phyloP scores from a whole-genome alignment of 53 echinoderm and acorn worm genomes.

The Stichopus horrens region DNA sequence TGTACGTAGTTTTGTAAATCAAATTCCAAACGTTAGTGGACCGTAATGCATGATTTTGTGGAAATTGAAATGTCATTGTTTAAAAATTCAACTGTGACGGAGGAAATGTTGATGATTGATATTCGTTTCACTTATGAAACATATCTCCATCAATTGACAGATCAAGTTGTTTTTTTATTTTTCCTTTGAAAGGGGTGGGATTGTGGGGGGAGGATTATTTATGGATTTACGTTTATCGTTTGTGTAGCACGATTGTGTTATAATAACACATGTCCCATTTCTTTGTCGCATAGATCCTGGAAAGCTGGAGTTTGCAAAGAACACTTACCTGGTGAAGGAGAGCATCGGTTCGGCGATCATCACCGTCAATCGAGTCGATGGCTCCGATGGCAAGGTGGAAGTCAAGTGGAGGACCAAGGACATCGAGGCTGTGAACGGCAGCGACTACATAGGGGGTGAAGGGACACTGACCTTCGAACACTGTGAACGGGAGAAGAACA shows the following conservation, averaged over 20 bases:
- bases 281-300: constrained; percentile 70
- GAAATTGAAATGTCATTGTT: too few relatives aligned
- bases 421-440: constrained; percentile 82
- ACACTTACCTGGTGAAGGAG: constrained; percentile 89
- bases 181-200: too few relatives aligned
- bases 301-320: constrained; percentile 85
- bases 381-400: constrained; percentile 80
- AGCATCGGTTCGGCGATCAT: constrained; percentile 81
- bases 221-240: background rate
- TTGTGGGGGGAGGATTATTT: too few relatives aligned
- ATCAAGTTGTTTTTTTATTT: too few relatives aligned
- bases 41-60: too few relatives aligned
- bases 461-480: constrained; percentile 88
- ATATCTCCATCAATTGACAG: too few relatives aligned
- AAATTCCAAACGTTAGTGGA: too few relatives aligned
- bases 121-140: too few relatives aligned
- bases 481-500: constrained; percentile 90
- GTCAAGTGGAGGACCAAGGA: constrained; percentile 92
- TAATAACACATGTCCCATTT: background rate
- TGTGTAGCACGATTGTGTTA: background rate
- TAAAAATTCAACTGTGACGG: too few relatives aligned
- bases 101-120: too few relatives aligned
- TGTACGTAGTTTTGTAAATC: too few relatives aligned
- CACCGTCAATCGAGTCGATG: constrained; percentile 71
- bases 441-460: constrained; percentile 84